Conservation (phyloP, 2,113 vertebrate genomes). For the Lepus americanus region DNA sequence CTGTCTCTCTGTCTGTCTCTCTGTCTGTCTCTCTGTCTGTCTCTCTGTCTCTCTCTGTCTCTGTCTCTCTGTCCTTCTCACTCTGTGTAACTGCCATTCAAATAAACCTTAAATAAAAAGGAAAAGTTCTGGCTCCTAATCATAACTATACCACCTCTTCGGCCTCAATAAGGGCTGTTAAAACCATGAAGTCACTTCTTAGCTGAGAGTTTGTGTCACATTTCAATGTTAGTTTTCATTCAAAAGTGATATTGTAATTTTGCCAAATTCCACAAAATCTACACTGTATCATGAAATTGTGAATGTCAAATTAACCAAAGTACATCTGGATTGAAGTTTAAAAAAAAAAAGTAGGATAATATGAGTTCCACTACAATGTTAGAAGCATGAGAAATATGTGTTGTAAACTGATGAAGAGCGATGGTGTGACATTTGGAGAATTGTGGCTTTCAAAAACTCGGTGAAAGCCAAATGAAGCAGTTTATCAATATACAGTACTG, state of each 20-base stretch:
- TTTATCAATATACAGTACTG: not conserved
- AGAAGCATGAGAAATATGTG: not conserved
- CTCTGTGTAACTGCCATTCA: no score
- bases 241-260: not conserved
- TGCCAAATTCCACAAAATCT: not conserved
- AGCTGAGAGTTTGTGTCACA: not conserved
- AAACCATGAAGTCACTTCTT: not conserved
- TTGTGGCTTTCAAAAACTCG: not conserved
- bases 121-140: not conserved
- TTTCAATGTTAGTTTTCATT: slow-evolving; percentile 1
- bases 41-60: no score
- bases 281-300: not conserved
- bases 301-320: not conserved
- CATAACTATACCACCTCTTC: not conserved
- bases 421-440: not conserved
- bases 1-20: no score
- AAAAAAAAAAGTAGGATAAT: not conserved
- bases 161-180: not conserved
- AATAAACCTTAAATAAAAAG: no score
- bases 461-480: not conserved
- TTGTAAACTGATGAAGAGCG: not conserved
- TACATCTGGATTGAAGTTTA: not conserved
- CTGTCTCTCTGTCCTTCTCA: no score
- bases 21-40: no score
- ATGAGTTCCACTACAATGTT: not conserved